Evolutionary conservation across 2,888 invertebrate species (phyloP), one percentile per base, ranked within the genome.

Genomic region (Cordilura impudica): DNA sequence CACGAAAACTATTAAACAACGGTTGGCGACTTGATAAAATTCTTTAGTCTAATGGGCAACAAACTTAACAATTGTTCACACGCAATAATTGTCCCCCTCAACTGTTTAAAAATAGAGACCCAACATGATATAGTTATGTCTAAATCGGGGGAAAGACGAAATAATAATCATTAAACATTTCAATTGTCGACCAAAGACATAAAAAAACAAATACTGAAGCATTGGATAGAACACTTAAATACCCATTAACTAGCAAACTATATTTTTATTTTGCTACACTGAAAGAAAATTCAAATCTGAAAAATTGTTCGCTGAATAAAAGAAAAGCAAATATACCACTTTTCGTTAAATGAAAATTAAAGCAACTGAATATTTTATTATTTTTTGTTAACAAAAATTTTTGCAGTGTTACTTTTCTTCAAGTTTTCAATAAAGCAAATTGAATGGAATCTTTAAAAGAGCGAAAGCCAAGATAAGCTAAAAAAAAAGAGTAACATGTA

Each of bases 181-280:
- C 67, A 78, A 69, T 78, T 72, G 63, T 49, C 67, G 71, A 72
- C 61, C 29, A 61, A 61, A 47, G 47, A 53, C 35, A 39, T 4
- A 39, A 12, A n/a, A 31, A 2, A 31, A 1, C 10, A 31, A 12
- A 54, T 26, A 54, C 10, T 53, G n/a, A 18, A 47, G 18, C 45
- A 58, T 39, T 23, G 18, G 69, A 73, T 69, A 69, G 65, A 73
- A 69, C 78, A 73, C 73, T 78, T 78, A 73, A 78, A 78, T 73
- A 69, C 43, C 73, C 69, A 73, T 78, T 73, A 78, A 73, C 63
- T 69, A 65, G 63, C 19, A 63, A 73, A 43, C 58, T 8, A 61
- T n/a, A 5, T 23, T 51, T 49, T 71, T 54, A 56, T 39, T 7
- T 16, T 49, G n/a, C 31, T 21, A 70, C 31, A 26, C n/a, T n/a